phyloP scores from a whole-genome alignment of 1,140 invertebrate species.

The Chironomus striatipennis region DNA sequence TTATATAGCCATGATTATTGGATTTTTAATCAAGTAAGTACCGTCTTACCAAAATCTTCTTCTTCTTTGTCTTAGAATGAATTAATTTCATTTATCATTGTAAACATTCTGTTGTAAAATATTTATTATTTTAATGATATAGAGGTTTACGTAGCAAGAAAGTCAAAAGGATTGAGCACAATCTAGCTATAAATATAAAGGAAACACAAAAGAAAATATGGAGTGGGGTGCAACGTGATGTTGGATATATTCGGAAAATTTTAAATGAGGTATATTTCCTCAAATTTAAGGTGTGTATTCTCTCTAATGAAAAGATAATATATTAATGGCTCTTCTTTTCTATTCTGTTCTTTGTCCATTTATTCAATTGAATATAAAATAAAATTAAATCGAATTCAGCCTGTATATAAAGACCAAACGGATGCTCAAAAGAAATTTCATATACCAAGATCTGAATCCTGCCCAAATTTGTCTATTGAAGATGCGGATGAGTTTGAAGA shows the following conservation, averaged over 20 bases:
- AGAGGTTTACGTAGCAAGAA: constrained; percentile 53
- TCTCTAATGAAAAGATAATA: constrained; percentile 20
- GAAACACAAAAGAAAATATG: constrained; percentile 68
- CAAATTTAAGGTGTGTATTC: constrained; percentile 58
- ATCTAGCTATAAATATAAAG: constrained; percentile 62
- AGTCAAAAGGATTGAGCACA: constrained; percentile 63
- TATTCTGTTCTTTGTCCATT: constrained; percentile 17
- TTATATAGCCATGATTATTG: constrained; percentile 84
- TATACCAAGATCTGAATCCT: constrained; percentile 44
- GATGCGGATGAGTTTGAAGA: constrained; percentile 41
- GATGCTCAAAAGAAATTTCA: constrained; percentile 26
- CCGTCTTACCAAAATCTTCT: not conserved
- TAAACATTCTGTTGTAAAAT: not conserved
- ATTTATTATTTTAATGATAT: constrained; percentile 16
- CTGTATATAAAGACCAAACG: constrained; percentile 37
- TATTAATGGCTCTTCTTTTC: constrained; percentile 15
- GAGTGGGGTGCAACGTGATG: constrained; percentile 65
- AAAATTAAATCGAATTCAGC: constrained; percentile 28
- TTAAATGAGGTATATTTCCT: constrained; percentile 70
- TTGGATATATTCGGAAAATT: constrained; percentile 59
- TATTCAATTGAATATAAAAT: not conserved
- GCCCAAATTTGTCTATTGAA: constrained; percentile 51
- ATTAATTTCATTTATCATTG: not conserved
- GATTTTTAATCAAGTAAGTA: constrained; percentile 60
- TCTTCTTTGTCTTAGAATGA: not conserved